Percentiles rank a stretch among this genome's conserved stretches.
Conservation (phyloP, 2,888 invertebrate genomes). For the Zaprionus lineosus region DNA sequence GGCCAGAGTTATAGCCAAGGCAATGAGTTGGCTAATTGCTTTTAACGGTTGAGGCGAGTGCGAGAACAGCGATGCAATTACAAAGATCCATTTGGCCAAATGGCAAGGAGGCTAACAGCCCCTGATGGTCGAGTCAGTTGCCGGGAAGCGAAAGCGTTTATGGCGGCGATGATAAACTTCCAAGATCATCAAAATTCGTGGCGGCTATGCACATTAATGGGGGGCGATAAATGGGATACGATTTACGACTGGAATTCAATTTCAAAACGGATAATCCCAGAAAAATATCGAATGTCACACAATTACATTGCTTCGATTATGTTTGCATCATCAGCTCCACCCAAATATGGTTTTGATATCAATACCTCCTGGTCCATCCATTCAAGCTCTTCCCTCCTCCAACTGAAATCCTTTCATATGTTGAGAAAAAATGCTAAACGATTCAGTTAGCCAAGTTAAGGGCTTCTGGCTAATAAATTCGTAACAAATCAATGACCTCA, state of each 20-base stretch:
- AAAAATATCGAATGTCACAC: no score
- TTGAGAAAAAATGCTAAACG: conserved; percentile 29
- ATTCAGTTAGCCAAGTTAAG: conserved; percentile 16
- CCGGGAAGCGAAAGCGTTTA: conserved; percentile 26
- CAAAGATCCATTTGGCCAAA: conserved; percentile 47
- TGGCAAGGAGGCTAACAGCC: background rate
- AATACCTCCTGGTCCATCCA: no score
- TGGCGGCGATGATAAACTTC: background rate
- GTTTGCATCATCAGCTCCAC: background rate
- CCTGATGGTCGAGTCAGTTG: background rate
- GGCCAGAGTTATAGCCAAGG: conserved; percentile 37
- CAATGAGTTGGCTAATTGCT: conserved; percentile 66
- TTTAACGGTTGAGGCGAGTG: conserved; percentile 48
- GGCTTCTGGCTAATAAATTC: conserved; percentile 70
- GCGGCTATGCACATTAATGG: no score
- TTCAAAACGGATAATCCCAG: no score
- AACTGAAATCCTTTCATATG: background rate
- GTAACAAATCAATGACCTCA: conserved; percentile 73
- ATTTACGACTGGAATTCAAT: no score
- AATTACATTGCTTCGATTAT: no score
- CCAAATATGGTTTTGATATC: conserved; percentile 8
- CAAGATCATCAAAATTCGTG: conserved; percentile 6
- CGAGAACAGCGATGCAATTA: conserved; percentile 54
- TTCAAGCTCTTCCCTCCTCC: background rate
- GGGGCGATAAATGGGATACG: no score